phyloP scores from a whole-genome alignment of 2,113 vertebrate species.

The Blennius ocellaris region DNA sequence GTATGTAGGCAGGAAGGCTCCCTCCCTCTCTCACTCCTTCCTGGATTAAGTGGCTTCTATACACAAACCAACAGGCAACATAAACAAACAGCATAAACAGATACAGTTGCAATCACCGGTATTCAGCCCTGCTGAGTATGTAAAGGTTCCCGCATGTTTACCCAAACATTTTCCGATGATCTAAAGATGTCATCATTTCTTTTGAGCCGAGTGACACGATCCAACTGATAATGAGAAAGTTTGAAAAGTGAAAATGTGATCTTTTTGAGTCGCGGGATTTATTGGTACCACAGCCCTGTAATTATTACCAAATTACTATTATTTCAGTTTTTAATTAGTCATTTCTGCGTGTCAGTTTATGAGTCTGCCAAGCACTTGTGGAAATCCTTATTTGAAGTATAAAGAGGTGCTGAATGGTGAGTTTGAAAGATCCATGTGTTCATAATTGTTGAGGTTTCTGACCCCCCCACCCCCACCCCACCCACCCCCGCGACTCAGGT shows the following conservation, averaged over 20 bases:
- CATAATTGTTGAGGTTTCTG: too few species aligned
- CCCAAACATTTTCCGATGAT: neutral
- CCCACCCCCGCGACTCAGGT: constrained; percentile 9
- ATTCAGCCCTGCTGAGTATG: neutral
- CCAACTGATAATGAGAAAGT: neutral
- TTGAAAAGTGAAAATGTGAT: neutral
- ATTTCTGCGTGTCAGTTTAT: too few species aligned
- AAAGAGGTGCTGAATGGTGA: neutral
- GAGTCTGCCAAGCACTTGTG: neutral
- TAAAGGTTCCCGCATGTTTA: neutral
- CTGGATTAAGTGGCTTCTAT: constrained; percentile 41
- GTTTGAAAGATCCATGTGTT: neutral
- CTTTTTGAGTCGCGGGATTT: too few species aligned
- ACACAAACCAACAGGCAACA: constrained; percentile 23
- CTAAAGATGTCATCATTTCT: neutral
- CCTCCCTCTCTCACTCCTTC: constrained; percentile 19
- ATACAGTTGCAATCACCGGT: neutral
- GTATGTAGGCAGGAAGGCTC: constrained; percentile 47
- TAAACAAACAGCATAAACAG: constrained; percentile 20
- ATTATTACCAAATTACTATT: too few species aligned
- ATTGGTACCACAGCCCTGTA: too few species aligned
- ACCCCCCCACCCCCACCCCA: neutral
- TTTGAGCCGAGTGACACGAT: neutral
- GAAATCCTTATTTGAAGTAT: neutral
- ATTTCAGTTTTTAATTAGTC: too few species aligned